Evolutionary conservation across 2,888 invertebrate genomes (phyloP).

Genomic region (Emmelina monodactyla): DNA sequence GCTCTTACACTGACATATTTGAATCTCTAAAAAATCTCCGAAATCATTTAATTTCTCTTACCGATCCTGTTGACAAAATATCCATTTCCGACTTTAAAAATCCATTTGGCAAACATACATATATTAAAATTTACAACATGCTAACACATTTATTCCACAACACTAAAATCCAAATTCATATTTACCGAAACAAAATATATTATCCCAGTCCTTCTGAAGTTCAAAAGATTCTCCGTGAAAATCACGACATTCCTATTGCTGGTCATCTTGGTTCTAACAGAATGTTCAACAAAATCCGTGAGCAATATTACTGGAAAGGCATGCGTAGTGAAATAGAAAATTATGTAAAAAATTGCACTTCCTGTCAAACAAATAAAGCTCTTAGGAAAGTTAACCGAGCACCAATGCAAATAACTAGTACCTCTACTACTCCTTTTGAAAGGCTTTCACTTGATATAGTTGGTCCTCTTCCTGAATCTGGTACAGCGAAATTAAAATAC

Average conservation of each 20-base stretch:
- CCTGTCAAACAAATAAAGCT: conserved; percentile 1
- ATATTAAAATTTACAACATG: conserved; percentile 6
- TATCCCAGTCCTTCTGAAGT: conserved; percentile 1
- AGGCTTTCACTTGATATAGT: conserved; percentile 9
- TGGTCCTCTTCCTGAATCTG: conserved; percentile 9
- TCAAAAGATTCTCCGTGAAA: conserved; percentile 9
- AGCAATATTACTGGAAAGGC: conserved; percentile 9
- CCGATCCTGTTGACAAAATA: background rate
- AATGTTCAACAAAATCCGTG: conserved; percentile 9
- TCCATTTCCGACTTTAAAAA: conserved; percentile 1
- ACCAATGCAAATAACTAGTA: conserved; percentile 11
- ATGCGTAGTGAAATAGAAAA: conserved; percentile 12
- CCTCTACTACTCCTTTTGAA: conserved; percentile 11
- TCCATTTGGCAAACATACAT: conserved; percentile 1
- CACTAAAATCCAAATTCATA: background rate
- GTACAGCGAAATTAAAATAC: conserved; percentile 4
- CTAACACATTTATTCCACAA: conserved; percentile 1
- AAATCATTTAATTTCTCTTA: background rate
- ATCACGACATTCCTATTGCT: conserved; percentile 10
- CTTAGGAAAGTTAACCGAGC: conserved; percentile 1
- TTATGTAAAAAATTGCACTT: background rate
- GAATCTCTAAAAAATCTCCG: conserved; percentile 1
- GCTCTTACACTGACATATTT: conserved; percentile 2
- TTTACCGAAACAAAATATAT: background rate
- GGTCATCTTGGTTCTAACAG: conserved; percentile 8